phyloP scores from a whole-genome alignment of 2,888 invertebrate species.

The Plebejus anna region DNA sequence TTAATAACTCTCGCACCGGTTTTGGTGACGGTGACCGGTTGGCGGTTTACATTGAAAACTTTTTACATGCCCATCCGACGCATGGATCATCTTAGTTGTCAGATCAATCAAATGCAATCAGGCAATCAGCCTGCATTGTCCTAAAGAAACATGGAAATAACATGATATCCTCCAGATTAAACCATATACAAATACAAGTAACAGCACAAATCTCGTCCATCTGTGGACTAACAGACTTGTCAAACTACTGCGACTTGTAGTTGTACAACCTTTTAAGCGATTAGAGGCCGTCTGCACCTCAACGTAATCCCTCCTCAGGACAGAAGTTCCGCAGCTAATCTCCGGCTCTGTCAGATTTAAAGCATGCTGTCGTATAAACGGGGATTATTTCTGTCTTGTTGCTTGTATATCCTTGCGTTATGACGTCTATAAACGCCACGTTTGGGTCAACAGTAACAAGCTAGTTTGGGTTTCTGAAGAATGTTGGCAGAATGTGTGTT shows the following conservation, averaged over 20 bases:
- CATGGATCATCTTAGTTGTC: too few relatives aligned
- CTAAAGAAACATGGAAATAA: too few relatives aligned
- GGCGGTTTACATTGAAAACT: too few relatives aligned
- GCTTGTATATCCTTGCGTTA: neutral
- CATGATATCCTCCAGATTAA: too few relatives aligned
- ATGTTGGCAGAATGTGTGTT: neutral
- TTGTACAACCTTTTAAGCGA: slow-evolving; percentile 22
- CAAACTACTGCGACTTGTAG: slow-evolving; percentile 3
- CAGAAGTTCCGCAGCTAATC: slow-evolving; percentile 20
- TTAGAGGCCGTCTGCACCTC: neutral
- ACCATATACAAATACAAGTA: too few relatives aligned
- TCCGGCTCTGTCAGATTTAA: slow-evolving; percentile 13
- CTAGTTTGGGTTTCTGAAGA: neutral
- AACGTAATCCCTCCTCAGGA: slow-evolving; percentile 15
- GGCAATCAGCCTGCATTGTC: too few relatives aligned
- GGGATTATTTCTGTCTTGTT: slow-evolving; percentile 7
- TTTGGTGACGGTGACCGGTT: too few relatives aligned
- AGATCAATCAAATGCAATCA: too few relatives aligned
- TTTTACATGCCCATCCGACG: too few relatives aligned
- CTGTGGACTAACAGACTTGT: neutral
- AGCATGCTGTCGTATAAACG: slow-evolving; percentile 13
- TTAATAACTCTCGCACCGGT: too few relatives aligned
- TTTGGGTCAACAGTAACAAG: neutral
- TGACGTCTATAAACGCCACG: neutral
- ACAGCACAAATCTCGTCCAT: neutral